These are phyloP conservation scores for Phrixothrix hirtus DNA, from an alignment of 2,888 invertebrate species.

Conservation along the genomic window DNA sequence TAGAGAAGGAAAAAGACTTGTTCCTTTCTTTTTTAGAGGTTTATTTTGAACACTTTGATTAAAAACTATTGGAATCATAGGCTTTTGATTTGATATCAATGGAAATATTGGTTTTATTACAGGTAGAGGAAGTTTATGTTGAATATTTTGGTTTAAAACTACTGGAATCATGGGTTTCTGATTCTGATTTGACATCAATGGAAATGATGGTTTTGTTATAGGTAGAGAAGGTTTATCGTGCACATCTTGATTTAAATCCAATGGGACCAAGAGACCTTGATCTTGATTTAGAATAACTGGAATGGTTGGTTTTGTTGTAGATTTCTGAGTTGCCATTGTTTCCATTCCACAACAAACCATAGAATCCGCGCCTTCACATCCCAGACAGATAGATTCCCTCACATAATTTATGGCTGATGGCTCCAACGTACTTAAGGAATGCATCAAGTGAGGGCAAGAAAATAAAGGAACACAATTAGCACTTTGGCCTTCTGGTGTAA, in stretches of 20 bases:
- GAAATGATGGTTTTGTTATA: no score
- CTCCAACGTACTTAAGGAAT: constrained; percentile 2
- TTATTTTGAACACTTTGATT: no score
- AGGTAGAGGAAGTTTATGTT: no score
- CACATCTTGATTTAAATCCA: no score
- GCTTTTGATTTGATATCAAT: background rate
- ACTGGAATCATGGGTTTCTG: no score
- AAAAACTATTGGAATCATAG: background rate
- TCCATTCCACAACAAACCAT: constrained; percentile 5
- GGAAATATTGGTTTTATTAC: no score
- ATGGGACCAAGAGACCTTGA: no score
- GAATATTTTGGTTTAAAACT: no score
- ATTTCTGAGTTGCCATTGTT: background rate
- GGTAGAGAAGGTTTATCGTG: no score
- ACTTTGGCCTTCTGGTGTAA: background rate
- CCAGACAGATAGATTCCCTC: constrained; percentile 6
- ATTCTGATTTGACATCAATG: no score
- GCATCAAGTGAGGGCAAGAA: constrained; percentile 3
- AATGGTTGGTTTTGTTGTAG: background rate
- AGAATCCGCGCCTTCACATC: constrained; percentile 3
- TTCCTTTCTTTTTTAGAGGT: background rate
- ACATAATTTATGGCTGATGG: constrained; percentile 6
- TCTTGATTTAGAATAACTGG: no score
- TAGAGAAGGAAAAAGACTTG: background rate
- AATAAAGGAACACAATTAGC: constrained; percentile 2